These are phyloP conservation scores for Hyppa rectilinea DNA, from an alignment of 2,888 invertebrate species.

Conservation along the genomic window DNA sequence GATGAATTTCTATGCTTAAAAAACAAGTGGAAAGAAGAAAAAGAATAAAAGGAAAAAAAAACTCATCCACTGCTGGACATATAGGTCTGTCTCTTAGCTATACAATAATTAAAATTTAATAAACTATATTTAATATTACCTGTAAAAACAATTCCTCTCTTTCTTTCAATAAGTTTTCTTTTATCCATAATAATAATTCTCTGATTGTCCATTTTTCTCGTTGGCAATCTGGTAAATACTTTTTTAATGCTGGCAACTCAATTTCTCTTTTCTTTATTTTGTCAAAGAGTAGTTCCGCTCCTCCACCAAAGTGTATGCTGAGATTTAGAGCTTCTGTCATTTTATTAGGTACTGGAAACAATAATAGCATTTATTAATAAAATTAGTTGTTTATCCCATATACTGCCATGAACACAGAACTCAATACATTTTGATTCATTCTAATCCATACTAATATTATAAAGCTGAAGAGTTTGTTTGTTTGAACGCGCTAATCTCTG, in stretches of 20 bases:
- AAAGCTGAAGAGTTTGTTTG: too few species aligned
- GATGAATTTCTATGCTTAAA: too few species aligned
- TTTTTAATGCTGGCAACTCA: slow-evolving; percentile 90
- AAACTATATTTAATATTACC: slow-evolving; percentile 70
- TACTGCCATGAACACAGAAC: too few species aligned
- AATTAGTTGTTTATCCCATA: too few species aligned
- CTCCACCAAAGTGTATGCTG: slow-evolving; percentile 92
- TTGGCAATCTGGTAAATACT: slow-evolving; percentile 78
- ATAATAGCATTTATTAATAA: neutral
- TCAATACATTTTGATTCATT: too few species aligned
- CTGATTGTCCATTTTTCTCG: slow-evolving; percentile 92
- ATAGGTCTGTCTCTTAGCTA: too few species aligned
- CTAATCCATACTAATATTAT: too few species aligned
- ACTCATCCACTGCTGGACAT: too few species aligned
- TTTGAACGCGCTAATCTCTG: too few species aligned
- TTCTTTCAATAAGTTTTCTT: slow-evolving; percentile 95
- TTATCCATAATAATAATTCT: slow-evolving; percentile 95
- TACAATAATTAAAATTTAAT: neutral
- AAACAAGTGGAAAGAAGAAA: too few species aligned
- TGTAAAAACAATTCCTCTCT: slow-evolving; percentile 92
- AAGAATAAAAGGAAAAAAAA: too few species aligned
- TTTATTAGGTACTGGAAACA: slow-evolving; percentile 27
- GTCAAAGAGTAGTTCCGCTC: slow-evolving; percentile 97
- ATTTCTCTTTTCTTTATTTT: slow-evolving; percentile 94
- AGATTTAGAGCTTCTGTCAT: slow-evolving; percentile 75